Conservation (phyloP, 2,888 invertebrate genomes). For the Pseudeuparius sepicola region DNA sequence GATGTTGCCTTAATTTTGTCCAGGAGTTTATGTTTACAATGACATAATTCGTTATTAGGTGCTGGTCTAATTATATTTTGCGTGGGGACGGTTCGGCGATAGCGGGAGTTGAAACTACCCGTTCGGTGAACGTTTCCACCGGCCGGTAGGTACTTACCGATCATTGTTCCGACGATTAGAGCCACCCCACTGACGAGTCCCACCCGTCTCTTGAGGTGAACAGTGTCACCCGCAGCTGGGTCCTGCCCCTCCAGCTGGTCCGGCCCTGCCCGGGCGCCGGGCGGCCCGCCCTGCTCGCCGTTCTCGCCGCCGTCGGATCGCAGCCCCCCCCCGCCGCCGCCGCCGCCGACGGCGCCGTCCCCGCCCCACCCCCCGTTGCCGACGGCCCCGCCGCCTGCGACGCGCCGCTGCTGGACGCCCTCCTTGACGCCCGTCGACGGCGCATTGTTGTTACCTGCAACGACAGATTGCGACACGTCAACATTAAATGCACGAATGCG, state of each 20-base stretch:
- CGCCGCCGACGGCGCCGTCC: conserved; percentile 12
- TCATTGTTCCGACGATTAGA: conserved; percentile 98
- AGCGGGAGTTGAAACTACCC: too few species aligned
- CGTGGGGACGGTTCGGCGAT: too few species aligned
- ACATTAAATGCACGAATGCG: too few species aligned
- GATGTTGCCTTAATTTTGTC: too few species aligned
- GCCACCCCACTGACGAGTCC: conserved; percentile 98
- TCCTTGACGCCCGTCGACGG: conserved; percentile 34
- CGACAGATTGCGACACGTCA: conserved; percentile 4
- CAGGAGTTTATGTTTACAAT: too few species aligned
- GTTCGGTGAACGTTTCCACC: too few species aligned
- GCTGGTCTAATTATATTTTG: too few species aligned
- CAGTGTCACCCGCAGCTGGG: conserved; percentile 91
- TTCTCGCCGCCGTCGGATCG: conserved; percentile 36
- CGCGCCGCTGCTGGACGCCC: conserved; percentile 37
- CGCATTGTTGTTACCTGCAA: conserved; percentile 40
- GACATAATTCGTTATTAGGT: too few species aligned
- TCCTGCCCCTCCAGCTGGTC: conserved; percentile 69
- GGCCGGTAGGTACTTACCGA: conserved; percentile 65
- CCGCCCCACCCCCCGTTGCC: conserved; percentile 38
- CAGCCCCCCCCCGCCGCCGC: conserved; percentile 47
- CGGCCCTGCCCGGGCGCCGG: conserved; percentile 54
- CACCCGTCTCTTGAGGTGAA: conserved; percentile 99
- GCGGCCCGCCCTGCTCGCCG: conserved; percentile 37
- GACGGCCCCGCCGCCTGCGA: conserved; percentile 13